A percentile compares a stretch with the other conserved stretches of the same genome.
These are phyloP conservation scores for Deilephila elpenor DNA, from an alignment of 2,888 invertebrate genomes.

Conservation along the genomic window DNA sequence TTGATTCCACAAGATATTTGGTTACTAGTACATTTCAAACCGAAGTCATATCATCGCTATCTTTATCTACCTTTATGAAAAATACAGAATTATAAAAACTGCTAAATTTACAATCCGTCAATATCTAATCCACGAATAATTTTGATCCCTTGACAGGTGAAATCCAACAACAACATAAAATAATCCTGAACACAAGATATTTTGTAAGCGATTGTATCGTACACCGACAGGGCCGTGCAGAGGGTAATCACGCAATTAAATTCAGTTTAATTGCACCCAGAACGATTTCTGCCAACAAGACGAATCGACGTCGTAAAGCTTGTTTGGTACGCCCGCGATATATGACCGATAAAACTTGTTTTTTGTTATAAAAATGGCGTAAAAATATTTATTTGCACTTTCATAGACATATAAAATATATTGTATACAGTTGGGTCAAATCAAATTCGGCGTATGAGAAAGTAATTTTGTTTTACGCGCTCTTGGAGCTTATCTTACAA, in stretches of 20 bases:
- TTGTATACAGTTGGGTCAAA: conserved; percentile 1
- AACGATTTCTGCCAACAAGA: conserved; percentile 22
- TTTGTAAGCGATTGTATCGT: conserved; percentile 1
- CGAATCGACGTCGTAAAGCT: conserved; percentile 24
- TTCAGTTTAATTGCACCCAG: conserved; percentile 19
- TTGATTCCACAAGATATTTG: too few species aligned
- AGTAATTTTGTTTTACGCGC: conserved; percentile 7
- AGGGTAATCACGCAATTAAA: conserved; percentile 28
- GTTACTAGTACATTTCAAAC: too few species aligned
- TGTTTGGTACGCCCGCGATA: conserved; percentile 23
- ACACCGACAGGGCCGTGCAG: background rate
- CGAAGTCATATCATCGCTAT: too few species aligned
- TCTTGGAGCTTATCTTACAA: background rate
- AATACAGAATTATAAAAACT: too few species aligned
- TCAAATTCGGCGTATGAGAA: conserved; percentile 14
- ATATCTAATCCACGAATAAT: background rate
- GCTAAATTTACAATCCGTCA: too few species aligned
- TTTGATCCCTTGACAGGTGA: background rate
- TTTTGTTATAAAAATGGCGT: conserved; percentile 26
- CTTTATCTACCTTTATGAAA: too few species aligned
- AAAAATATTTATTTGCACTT: conserved; percentile 26
- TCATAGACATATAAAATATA: conserved; percentile 20
- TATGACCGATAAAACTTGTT: conserved; percentile 24
- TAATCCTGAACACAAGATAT: background rate
- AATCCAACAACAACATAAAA: background rate